phyloP scores from a whole-genome alignment of 2,797 vertebrate genomes.

The Sebastes trivittatus region DNA sequence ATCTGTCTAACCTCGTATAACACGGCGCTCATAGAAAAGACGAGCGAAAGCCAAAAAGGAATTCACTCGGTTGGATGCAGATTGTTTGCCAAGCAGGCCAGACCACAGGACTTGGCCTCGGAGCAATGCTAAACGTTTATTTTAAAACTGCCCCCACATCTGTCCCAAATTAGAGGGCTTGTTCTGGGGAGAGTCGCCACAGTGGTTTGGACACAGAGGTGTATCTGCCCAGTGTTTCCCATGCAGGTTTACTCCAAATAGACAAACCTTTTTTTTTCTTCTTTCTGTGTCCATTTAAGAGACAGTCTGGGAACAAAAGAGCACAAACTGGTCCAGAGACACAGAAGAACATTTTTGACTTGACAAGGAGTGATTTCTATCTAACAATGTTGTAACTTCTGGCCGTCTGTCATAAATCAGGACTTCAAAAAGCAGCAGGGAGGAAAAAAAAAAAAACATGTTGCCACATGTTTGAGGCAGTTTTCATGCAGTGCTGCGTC shows the following conservation, averaged over 20 bases:
- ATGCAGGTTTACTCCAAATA: constrained; percentile 76
- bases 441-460: constrained; percentile 37
- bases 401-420: constrained; percentile 43
- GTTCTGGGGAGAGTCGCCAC: constrained; percentile 74
- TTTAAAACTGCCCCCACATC: constrained; percentile 79
- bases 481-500: constrained; percentile 35
- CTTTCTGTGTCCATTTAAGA: constrained; percentile 43
- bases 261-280: constrained; percentile 35
- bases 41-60: constrained; percentile 34
- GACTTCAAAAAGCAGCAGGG: constrained; percentile 37
- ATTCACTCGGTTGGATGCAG: constrained; percentile 56
- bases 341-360: constrained; percentile 17
- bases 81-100: constrained; percentile 68
- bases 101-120: constrained; percentile 72
- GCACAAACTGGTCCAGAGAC: constrained; percentile 17
- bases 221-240: constrained; percentile 71
- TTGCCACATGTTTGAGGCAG: constrained; percentile 49
- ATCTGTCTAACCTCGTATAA: constrained; percentile 26
- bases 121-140: constrained; percentile 71
- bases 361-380: constrained; percentile 35
- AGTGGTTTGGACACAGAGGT: constrained; percentile 73
- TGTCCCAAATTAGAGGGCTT: constrained; percentile 81
- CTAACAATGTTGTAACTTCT: constrained; percentile 24
- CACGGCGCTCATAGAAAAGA: constrained; percentile 19
- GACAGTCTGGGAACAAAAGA: constrained; percentile 34